Evolutionary conservation across 2,888 invertebrate species (phyloP), one percentile per base, ranked within the genome.

Genomic region (Calephelis perditalis): DNA sequence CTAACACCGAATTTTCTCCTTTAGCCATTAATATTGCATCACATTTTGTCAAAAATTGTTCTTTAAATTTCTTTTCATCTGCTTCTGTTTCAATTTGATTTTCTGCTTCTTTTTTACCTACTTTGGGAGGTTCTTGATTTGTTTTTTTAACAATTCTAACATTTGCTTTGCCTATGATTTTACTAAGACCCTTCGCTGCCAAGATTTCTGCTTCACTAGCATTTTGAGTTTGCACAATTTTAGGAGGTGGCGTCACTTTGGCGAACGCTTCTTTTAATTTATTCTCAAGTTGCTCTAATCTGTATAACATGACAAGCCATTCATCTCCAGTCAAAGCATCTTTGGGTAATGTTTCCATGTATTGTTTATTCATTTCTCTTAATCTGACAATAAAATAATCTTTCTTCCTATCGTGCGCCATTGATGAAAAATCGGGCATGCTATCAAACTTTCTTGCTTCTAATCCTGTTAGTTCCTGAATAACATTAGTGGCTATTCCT

Each of bases 101-200:
- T 49, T 70, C 67, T 0, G 62, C 59, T 59, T 73, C 74, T 12
- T 73, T 75, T 55, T 73, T 71, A 0, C 64, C 65, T 0, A 71
- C 66, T 67, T 79, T 79, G 0, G 73, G 69, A 12, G 65, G 60
- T 62, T 68, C 68, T 5, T 57, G 47, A 35, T 63, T 66, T 0
- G 66, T 56, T 44, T 69, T 73, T 58, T 73, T 69, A 0, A 67
- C 65, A 1, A 63, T 65, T 37, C 67, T 63, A 72, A 81, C 0
- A 52, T 79, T 87, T 0, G 84, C 79, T 67, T 86, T 84, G 0
- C 81, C 82, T 47, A 91, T 90, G 0, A 91, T 85, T 63, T 89
- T 91, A 60, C 89, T 87, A 0, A 91, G 69, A 0, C 88, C 88
- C 66, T 83, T 90, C 0, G 86, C 91, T 0, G 85, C 91, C 58